These are phyloP conservation scores for Hippocampus zosterae DNA, from an alignment of 2,113 vertebrate species.

Conservation along the genomic window DNA sequence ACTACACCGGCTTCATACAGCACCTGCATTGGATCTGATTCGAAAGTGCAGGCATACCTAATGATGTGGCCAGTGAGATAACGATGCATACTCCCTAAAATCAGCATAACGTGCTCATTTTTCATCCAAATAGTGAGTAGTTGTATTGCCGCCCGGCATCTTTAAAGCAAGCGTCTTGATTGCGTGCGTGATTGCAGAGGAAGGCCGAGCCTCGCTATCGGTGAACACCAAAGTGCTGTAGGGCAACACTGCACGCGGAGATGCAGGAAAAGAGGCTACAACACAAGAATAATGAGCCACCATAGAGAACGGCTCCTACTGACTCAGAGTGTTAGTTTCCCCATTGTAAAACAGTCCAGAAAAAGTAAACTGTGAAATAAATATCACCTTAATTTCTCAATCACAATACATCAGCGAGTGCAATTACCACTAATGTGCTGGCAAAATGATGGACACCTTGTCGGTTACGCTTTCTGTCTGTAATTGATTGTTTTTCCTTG, in stretches of 20 bases:
- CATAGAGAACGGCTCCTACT: constrained; percentile 10
- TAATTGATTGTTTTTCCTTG: no score
- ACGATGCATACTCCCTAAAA: constrained; percentile 37
- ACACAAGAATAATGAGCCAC: constrained; percentile 57
- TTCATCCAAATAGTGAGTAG: constrained; percentile 26
- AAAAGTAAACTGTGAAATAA: not conserved
- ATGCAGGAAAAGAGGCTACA: constrained; percentile 40
- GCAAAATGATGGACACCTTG: no score
- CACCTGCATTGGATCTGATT: not conserved
- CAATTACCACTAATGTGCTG: no score
- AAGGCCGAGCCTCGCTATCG: constrained; percentile 37
- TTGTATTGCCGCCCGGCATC: constrained; percentile 20
- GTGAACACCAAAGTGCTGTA: constrained; percentile 43
- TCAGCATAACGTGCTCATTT: constrained; percentile 24
- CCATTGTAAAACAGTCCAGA: not conserved
- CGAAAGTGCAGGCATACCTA: not conserved
- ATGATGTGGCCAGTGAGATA: constrained; percentile 21
- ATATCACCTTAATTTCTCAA: no score
- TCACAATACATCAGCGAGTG: no score
- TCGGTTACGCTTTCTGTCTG: no score
- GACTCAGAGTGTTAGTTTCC: not conserved
- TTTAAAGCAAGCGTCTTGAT: constrained; percentile 32
- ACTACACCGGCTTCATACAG: not conserved
- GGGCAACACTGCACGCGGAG: constrained; percentile 41
- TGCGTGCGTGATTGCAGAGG: constrained; percentile 48